Evolutionary conservation across 2,888 invertebrate species (phyloP).

Genomic region (Bhutanitis thaidina): DNA sequence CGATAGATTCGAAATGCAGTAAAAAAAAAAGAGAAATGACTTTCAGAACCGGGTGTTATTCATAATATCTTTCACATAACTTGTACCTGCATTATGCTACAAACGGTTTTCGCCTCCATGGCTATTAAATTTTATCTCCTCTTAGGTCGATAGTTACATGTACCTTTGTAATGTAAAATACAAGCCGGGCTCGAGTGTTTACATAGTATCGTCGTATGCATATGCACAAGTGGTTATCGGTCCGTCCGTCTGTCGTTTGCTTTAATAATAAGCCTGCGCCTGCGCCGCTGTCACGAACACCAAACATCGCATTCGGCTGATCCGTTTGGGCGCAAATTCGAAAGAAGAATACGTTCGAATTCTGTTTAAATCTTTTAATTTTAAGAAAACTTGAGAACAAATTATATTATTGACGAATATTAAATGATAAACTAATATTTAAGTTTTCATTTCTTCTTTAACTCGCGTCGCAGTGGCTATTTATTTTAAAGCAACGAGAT

Average conservation of each 20-base stretch:
- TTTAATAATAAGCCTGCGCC: conserved; percentile 70
- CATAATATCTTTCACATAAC: conserved; percentile 8
- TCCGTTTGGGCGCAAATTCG: conserved; percentile 19
- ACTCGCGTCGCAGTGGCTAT: too few relatives aligned
- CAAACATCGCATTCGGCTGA: conserved; percentile 58
- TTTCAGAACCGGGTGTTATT: conserved; percentile 14
- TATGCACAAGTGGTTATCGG: conserved; percentile 73
- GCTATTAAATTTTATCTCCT: neutral
- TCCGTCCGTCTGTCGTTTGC: conserved; percentile 65
- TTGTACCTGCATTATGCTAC: neutral
- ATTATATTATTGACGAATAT: too few relatives aligned
- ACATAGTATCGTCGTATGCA: conserved; percentile 64
- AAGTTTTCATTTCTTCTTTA: too few relatives aligned
- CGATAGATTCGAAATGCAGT: conserved; percentile 11
- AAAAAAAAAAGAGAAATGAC: conserved; percentile 2
- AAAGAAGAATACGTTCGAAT: neutral
- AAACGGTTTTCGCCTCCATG: neutral
- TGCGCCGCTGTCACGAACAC: conserved; percentile 70
- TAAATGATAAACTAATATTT: too few relatives aligned
- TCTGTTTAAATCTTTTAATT: too few relatives aligned
- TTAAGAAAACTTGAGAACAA: too few relatives aligned
- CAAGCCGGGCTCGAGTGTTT: conserved; percentile 49
- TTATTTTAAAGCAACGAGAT: too few relatives aligned
- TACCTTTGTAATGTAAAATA: neutral
- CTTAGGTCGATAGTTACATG: neutral